Base-by-base conservation (phyloP, 2,113 vertebrate species). In the Alethe castanea region DNA sequence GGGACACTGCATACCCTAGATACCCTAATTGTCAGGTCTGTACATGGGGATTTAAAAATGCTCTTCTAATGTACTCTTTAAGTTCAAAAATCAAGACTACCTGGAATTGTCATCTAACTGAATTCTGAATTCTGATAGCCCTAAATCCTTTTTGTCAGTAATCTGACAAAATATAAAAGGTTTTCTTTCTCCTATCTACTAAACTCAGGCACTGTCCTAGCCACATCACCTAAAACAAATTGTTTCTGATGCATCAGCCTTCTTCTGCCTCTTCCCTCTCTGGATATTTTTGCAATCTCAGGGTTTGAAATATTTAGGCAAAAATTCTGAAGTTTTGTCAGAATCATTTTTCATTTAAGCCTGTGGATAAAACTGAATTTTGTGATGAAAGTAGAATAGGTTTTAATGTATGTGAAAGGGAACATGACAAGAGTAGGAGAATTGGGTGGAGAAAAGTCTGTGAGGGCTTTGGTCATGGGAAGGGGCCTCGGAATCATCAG, bases 401-500 rank as follows among this genome's bases (percentile, higher is more conserved):
- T 67, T 71, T 60, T 54, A 67, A 40, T 6, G 23, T 31, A 47
- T 2, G 0, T 31, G 24, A 62, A 96, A 86, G 17, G 6, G 15
- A 9, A 52, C 64, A 52, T 44, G 14, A 29, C 14, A 44, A 9
- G 14, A 35, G 5, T 52, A 67, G 64, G 29, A 73, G 4, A 73
- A 7, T 14, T 48, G 40, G 56, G 15, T 29, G 16, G 14, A 69
- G 8, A 48, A 38, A 66, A 66, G 17, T 15, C 10, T 67, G n/a
- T 64, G 29, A 25, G 38, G 22, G 11, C 10, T 84, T 83, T 47
- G 29, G 2, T 56, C 72, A 33, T 60, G 11, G 8, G 23, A 93
- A 84, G 11, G 7, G 7, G 8, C 7, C 40, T 56, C 2, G 3
- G 18, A 87, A 69, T 3, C 0, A 3, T 35, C 26, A 40, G 11